Base-by-base conservation (phyloP, 2,888 invertebrate genomes). In the Philereme vetulata region DNA sequence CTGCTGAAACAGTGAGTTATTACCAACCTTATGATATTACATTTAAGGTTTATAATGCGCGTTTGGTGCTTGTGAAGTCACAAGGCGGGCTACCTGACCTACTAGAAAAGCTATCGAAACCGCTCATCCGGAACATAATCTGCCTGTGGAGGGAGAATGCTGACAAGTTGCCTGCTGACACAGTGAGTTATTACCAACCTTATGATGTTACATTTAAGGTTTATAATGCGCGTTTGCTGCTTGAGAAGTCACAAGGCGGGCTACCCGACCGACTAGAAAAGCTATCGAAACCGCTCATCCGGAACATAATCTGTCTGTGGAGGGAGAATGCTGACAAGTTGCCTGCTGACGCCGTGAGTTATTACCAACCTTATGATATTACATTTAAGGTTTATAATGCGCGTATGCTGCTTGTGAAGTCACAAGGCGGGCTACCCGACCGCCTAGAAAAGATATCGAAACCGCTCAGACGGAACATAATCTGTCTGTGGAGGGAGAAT, bases 401-500 rank as follows among this genome's bases (percentile, higher is more conserved):
- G 90, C 63, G 80, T 85, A 0, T 78, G 82, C 1, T 91, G 91
- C 65, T 70, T 91, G 47, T 81, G 83, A 1, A 78, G 76, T 0
- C 85, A 90, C 70, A 84, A 84, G 2, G 82, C 82, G 0, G 80
- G 32, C 82, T 90, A 5, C 87, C 87, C 0, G 90, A 90, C 49
- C 82, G 90, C 0, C 71, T 92, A 32, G 89, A 90, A 66, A 70
- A 72, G 45, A 85, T 92, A 49, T 64, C 91, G 9, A 89, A 87
- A 60, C 92, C 92, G 0, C 68, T 60, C 0, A 76, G 82, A 1
- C 78, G 91, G n/a, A 72, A 69, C 40, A 79, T 91, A 54, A 82
- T 91, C 65, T 79, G 77, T 54, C 66, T 89, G 43, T 91, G 90
- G 91, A 74, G 90, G 21, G 86, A 91, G 35, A 75, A 85, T 52